Base-by-base conservation (phyloP, 2,797 vertebrate genomes). In the Mormyrus hasselquistii region DNA sequence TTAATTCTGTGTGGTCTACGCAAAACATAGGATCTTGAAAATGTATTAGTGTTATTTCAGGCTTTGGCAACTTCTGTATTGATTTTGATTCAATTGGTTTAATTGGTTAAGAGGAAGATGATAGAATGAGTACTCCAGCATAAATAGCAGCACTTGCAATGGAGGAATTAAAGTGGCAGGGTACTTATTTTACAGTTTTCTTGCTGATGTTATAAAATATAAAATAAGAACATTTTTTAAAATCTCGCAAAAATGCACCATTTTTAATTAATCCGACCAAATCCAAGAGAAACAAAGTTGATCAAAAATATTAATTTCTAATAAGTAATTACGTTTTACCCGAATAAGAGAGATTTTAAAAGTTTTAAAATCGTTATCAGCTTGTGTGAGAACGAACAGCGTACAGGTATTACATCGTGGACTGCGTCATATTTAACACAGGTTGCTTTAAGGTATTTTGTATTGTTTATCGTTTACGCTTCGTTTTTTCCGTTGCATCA, bases 31-130 rank as follows among this genome's bases (percentile, higher is more conserved):
- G 86, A 91, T 90, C 88, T 92, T 92, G 92, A 92, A 92, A 94
- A 89, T 94, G 94, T 94, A 91, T 88, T 93, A 92, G 50, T 82
- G 86, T 92, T 91, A 88, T 53, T 92, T 93, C 93, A 93, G 93
- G 93, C 95, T 94, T 95, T 95, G 92, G 91, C 73, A 79, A 44
- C 38, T 79, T 44, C 73, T 44, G 38, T 41, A 16, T n/a, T 19
- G 14, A 44, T 44, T 79, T 47, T n/a, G 8, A 82, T 19, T 44
- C 16, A 62, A 25, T 62, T 25, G 57, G n/a, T 25, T 8, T 82
- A 82, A 44, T 44, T n/a, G 41, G 76, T 38, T 73, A 73, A 73
- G 29, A 38, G 65, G 65, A 73, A 73, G 12, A 82, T 44, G 41
- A n/a, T 8, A 19, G 76, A n/a, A 44, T 19, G 73, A 41, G 41